These are phyloP conservation scores for Drosophila lacertosa DNA, from an alignment of 1,140 invertebrate species.

Conservation along the genomic window DNA sequence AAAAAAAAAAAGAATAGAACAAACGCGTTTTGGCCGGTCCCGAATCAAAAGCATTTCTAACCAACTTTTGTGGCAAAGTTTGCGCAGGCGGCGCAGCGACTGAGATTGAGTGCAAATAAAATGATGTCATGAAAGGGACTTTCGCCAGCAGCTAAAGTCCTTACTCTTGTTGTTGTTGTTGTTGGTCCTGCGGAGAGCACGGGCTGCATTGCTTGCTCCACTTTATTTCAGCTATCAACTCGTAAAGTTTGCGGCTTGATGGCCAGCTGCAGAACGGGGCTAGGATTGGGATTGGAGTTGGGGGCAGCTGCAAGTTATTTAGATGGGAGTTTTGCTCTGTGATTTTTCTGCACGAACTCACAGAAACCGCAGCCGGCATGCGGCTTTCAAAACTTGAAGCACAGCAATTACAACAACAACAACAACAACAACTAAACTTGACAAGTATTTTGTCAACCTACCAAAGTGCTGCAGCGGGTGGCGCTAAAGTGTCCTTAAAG, in stretches of 20 bases:
- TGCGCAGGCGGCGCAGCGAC: slow-evolving; percentile 48
- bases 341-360: slow-evolving; percentile 58
- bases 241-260: slow-evolving; percentile 79
- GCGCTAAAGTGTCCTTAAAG: slow-evolving; percentile 53
- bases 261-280: slow-evolving; percentile 40
- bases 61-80: slow-evolving; percentile 60
- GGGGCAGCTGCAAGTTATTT: slow-evolving; percentile 30
- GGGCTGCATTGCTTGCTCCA: slow-evolving; percentile 68
- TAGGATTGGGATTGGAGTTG: too few species aligned
- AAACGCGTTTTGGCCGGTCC: slow-evolving; percentile 56
- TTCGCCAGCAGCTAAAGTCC: not conserved
- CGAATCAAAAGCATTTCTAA: slow-evolving; percentile 78
- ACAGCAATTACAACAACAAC: slow-evolving; percentile 64
- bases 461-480: not conserved
- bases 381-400: slow-evolving; percentile 52
- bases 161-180: not conserved
- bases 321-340: slow-evolving; percentile 3
- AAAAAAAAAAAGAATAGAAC: slow-evolving; percentile 33
- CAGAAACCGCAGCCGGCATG: slow-evolving; percentile 45
- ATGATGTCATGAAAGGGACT: slow-evolving; percentile 75
- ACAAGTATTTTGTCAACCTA: slow-evolving; percentile 76
- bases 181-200: not conserved
- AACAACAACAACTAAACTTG: slow-evolving; percentile 56
- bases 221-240: slow-evolving; percentile 80
- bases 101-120: slow-evolving; percentile 81